Evolutionary conservation across 2,888 invertebrate species (phyloP), one percentile per base, ranked within the genome.

Genomic region (Azorinus chamasolen): DNA sequence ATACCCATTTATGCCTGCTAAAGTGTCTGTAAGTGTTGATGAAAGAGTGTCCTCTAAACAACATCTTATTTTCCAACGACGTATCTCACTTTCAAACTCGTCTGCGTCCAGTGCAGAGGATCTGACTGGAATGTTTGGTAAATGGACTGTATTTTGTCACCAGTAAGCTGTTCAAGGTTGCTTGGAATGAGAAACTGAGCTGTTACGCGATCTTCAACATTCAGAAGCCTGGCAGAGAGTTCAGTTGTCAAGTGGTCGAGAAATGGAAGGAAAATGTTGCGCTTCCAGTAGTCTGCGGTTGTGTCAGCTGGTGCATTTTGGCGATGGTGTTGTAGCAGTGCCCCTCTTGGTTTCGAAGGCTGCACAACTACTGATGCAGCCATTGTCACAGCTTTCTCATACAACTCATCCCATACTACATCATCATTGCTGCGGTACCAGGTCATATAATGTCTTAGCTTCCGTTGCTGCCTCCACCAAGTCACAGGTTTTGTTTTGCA

Each of bases 181-280:
- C n/a, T n/a, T n/a, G 51, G 51, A 8, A 51, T 6, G 4, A 51
- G 25, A 51, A 51, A 24, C n/a, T 61, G 61, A 8, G 48, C 66
- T 20, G 22, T 68, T 41, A 55, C 69, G 5, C 58, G 71, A 24
- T 59, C 66, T 41, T 74, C 45, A 0, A 57, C 73, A 32, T 68
- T 54, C 24, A 74, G 62, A 16, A 71, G 77, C 4, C 69, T 53
- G 10, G 69, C 54, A 18, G 48, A 41, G 16, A 65, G 71, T 41
- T 50, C 75, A 12, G 48, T 53, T 27, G 61, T 48, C 48, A 59
- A 25, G 24, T 37, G 53, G 41, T 43, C 61, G 10, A 45, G 10
- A 39, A 53, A 65, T 24, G 65, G 55, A 20, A 62, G 37, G 20
- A 5, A 62, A 22, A 48, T 50, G 39, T 62, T 62, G 20, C n/a